Base-by-base conservation (phyloP, 1,140 invertebrate genomes). In the Rhynchophorus ferrugineus region DNA sequence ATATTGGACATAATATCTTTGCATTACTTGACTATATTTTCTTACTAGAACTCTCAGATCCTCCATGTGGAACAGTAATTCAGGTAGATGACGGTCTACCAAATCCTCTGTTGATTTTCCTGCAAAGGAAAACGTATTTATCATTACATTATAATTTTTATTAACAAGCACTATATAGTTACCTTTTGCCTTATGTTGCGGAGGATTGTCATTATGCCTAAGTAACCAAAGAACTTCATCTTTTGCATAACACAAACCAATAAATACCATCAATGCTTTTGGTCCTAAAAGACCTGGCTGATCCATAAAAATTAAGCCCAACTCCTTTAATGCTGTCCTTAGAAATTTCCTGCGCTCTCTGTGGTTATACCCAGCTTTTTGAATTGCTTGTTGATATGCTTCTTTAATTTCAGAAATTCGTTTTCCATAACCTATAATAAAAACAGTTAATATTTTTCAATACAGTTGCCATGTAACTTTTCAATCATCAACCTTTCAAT, bases 141-240 rank as follows among this genome's bases (percentile, higher is more conserved):
- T 13, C 11, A 44, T 16, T 11, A n/a, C n/a, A 38, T 13, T 38
- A 38, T 6, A 38, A 7, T 38, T 5, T 38, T 14, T 6, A 38
- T 38, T 6, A 38, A 38, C 13, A 38, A 38, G n/a, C n/a, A 38
- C 5, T 14, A 38, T 38, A 13, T 38, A 38, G 1, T 1, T 36
- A 42, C 85, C 84, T 74, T 94, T 91, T 57, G 78, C 80, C 76
- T 87, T 91, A 68, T 81, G 83, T 58, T 82, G 80, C 1, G 91
- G 91, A 17, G 90, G 92, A 76, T 97, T 97, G 61, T 96, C 93
- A 67, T 89, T 89, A 72, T 99, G 97, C 39, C 96, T 78, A 2
- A 99, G 69, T 8, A 99, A 76, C 97, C 97, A 99, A 39, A 91
- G 79, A 14, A 99, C 89, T 77, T 99, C 96, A 78, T 99, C 96